Evolutionary conservation across 1,140 invertebrate genomes (phyloP).

Genomic region (Pemphigus obesinymphae): DNA sequence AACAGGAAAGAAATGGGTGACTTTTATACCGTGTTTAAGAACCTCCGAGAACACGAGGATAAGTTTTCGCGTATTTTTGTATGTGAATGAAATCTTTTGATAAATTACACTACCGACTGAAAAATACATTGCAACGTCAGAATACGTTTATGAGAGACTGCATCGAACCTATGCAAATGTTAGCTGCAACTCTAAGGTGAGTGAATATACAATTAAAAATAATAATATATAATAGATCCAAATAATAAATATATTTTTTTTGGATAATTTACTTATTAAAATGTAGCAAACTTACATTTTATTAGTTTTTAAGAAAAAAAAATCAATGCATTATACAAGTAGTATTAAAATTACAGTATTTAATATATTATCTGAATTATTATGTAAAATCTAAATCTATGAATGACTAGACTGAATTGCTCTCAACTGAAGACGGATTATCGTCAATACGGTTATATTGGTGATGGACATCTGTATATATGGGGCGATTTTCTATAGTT

Average conservation of each 20-base stretch:
- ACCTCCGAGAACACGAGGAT: constrained; percentile 18
- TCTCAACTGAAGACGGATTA: neutral
- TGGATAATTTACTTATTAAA: constrained; percentile 22
- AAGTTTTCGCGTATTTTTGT: constrained; percentile 45
- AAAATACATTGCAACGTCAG: constrained; percentile 43
- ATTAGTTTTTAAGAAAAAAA: neutral
- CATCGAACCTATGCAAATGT: constrained; percentile 44
- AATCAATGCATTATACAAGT: neutral
- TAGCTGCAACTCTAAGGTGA: constrained; percentile 45
- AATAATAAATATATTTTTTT: constrained; percentile 4
- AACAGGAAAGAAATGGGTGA: neutral
- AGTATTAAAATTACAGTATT: neutral
- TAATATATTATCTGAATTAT: neutral
- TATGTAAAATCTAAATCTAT: constrained; percentile 13
- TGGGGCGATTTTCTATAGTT: neutral
- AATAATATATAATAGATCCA: neutral
- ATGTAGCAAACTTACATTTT: constrained; percentile 7
- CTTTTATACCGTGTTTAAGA: neutral
- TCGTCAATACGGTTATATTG: constrained; percentile 2
- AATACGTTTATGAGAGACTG: constrained; percentile 45
- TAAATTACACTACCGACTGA: constrained; percentile 43
- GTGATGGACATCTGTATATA: neutral
- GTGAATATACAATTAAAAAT: constrained; percentile 25
- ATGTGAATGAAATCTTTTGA: constrained; percentile 46
- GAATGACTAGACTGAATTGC: constrained; percentile 16